A percentile compares a stretch with the other conserved stretches of the same genome.
Conservation (phyloP, 2,797 vertebrate genomes). For the Microctenopoma stevenorrisi region DNA sequence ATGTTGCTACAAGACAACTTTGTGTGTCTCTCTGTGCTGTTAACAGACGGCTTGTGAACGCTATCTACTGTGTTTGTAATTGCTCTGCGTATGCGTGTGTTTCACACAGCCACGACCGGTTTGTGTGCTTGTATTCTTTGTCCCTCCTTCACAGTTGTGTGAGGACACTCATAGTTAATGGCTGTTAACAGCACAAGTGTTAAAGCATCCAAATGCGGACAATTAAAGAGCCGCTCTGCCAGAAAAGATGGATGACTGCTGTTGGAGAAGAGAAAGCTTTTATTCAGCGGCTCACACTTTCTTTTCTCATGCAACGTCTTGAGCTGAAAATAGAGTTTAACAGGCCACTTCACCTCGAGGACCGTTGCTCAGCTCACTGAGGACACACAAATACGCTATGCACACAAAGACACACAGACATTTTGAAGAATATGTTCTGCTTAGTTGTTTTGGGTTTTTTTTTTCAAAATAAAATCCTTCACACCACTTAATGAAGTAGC, state of each 20-base stretch:
- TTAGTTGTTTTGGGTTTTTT: neutral
- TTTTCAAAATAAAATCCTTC: conserved; percentile 11
- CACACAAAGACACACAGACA: conserved; percentile 5
- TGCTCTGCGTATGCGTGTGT: conserved; percentile 47
- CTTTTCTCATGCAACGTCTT: conserved; percentile 85
- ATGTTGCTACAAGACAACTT: conserved; percentile 3
- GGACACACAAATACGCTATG: conserved; percentile 10
- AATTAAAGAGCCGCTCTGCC: conserved; percentile 87
- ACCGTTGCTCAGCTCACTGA: conserved; percentile 41
- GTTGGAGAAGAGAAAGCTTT: conserved; percentile 73
- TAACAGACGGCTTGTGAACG: conserved; percentile 52
- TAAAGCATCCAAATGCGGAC: conserved; percentile 93
- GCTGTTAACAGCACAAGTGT: conserved; percentile 94
- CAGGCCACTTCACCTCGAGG: conserved; percentile 73
- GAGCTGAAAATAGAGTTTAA: conserved; percentile 55
- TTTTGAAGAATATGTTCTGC: neutral
- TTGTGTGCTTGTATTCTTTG: conserved; percentile 62
- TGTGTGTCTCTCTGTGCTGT: conserved; percentile 27
- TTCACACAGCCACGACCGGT: conserved; percentile 41
- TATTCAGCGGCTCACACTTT: conserved; percentile 63
- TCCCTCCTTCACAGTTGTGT: conserved; percentile 87
- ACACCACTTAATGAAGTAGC: neutral
- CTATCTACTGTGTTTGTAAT: conserved; percentile 63
- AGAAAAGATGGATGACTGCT: conserved; percentile 88
- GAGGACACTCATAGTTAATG: conserved; percentile 92